Evolutionary conservation across 2,113 vertebrate species (phyloP).

Genomic region (Bos taurus): ARS-UCD2.0 NC_037355.1:19601501-19602000

Average conservation of each 20-base stretch:
- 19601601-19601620: neutral
- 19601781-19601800: neutral
- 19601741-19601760: neutral
- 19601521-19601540: neutral
- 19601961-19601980: neutral
- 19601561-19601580: neutral
- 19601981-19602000: neutral
- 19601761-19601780: neutral
- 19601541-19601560: neutral
- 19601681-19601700: neutral
- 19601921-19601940: neutral
- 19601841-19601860: neutral
- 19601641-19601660: neutral
- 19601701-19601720: neutral
- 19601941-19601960: neutral
- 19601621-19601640: neutral
- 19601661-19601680: neutral
- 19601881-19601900: neutral
- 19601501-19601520: neutral
- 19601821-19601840: neutral
- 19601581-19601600: neutral
- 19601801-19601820: neutral
- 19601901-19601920: neutral
- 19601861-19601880: neutral
- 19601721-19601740: neutral